A percentile compares a stretch with the other conserved stretches of the same genome.
Conservation (phyloP, 2,888 invertebrate genomes). For the Eupithecia vulgata region DNA sequence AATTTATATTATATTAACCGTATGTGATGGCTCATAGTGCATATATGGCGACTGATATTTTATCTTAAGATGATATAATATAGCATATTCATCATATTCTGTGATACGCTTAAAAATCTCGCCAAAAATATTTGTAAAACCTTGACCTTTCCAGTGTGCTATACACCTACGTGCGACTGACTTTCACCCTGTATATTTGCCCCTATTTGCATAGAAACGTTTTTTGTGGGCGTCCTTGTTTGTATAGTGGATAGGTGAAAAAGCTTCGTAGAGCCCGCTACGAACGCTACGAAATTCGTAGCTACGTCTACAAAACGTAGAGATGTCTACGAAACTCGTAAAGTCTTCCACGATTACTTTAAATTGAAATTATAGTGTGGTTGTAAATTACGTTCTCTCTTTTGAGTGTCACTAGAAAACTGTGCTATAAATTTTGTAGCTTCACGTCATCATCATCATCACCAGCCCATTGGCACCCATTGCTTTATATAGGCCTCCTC, state of each 20-base stretch:
- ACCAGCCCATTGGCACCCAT: no score
- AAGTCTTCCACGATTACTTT: constrained; percentile 65
- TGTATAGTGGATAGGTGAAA: constrained; percentile 80
- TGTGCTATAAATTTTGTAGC: neutral
- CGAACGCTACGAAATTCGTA: constrained; percentile 55
- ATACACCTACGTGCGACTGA: constrained; percentile 57
- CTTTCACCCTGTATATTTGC: constrained; percentile 80
- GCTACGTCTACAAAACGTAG: constrained; percentile 53
- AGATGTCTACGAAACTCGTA: constrained; percentile 44
- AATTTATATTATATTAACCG: no score
- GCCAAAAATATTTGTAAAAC: no score
- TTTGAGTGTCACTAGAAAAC: neutral
- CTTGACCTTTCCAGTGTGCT: constrained; percentile 28
- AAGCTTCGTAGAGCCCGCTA: constrained; percentile 67
- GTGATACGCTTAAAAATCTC: no score
- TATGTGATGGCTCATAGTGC: no score
- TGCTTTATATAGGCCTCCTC: no score
- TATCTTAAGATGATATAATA: no score
- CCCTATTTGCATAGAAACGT: constrained; percentile 84
- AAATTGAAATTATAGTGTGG: constrained; percentile 65
- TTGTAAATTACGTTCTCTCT: constrained; percentile 40
- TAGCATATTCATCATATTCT: no score
- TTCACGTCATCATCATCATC: no score
- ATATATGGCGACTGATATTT: no score
- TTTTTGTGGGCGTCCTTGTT: constrained; percentile 82